phyloP scores from a whole-genome alignment of 2,888 invertebrate genomes.

The Nomada flava region DNA sequence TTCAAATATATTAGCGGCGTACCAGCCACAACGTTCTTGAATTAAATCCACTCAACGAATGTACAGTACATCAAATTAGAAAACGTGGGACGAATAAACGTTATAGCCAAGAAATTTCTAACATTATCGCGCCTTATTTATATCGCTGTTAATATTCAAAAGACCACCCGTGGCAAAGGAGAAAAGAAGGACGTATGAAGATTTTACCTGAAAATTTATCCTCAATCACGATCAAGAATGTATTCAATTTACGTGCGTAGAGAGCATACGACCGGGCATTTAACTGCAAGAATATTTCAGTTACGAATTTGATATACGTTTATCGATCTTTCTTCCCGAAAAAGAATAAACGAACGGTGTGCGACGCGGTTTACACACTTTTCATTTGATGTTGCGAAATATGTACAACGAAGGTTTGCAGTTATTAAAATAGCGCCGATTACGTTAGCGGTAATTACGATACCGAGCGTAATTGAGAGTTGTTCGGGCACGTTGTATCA shows the following conservation, averaged over 20 bases:
- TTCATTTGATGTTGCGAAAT: slow-evolving; percentile 58
- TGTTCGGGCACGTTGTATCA: slow-evolving; percentile 36
- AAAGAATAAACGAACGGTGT: slow-evolving; percentile 62
- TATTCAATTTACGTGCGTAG: slow-evolving; percentile 6
- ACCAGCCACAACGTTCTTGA: neutral
- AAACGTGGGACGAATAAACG: too few relatives aligned
- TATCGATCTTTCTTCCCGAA: slow-evolving; percentile 35
- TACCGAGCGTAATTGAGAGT: slow-evolving; percentile 70
- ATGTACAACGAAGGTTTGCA: slow-evolving; percentile 62
- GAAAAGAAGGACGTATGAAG: neutral
- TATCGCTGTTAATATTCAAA: too few relatives aligned
- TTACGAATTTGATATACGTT: slow-evolving; percentile 1
- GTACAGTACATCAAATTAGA: too few relatives aligned
- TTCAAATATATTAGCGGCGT: neutral
- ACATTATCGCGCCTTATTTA: too few relatives aligned
- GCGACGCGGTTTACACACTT: slow-evolving; percentile 66
- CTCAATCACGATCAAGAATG: slow-evolving; percentile 11
- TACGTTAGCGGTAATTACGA: slow-evolving; percentile 70
- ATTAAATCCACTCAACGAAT: neutral
- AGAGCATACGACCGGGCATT: neutral
- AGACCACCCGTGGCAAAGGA: too few relatives aligned
- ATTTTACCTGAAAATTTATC: slow-evolving; percentile 6
- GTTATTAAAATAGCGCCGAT: slow-evolving; percentile 71
- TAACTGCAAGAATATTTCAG: slow-evolving; percentile 13
- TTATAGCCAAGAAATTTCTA: too few relatives aligned